phyloP scores from a whole-genome alignment of 2,113 vertebrate species.

The Pelvicachromis taeniatus region DNA sequence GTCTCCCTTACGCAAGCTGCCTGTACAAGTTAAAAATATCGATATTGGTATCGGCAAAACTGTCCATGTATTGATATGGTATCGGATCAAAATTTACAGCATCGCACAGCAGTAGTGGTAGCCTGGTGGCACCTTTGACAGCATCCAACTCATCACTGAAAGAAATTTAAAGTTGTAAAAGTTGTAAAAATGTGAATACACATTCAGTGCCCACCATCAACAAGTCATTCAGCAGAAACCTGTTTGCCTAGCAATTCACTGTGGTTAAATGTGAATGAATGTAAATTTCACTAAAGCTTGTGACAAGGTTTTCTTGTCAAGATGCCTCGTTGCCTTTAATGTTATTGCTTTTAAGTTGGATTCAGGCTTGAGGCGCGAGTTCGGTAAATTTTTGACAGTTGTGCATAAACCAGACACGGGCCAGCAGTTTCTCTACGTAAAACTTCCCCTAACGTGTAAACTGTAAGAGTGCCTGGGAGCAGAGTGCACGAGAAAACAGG shows the following conservation, averaged over 20 bases:
- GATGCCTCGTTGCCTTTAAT: neutral
- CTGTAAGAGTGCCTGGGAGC: neutral
- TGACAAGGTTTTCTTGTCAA: neutral
- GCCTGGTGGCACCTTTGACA: neutral
- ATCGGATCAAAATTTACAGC: neutral
- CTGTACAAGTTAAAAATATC: neutral
- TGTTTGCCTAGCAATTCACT: neutral
- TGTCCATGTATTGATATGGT: neutral
- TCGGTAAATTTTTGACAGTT: neutral
- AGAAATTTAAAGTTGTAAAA: neutral
- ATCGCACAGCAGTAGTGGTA: neutral
- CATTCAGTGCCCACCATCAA: neutral
- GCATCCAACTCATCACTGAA: neutral
- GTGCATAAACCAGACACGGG: neutral
- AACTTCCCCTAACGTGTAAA: neutral
- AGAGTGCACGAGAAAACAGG: conserved; percentile 12
- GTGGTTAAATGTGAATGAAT: neutral
- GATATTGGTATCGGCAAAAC: neutral
- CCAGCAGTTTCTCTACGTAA: neutral
- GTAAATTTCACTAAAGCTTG: neutral
- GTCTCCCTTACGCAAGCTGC: neutral
- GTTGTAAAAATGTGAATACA: neutral
- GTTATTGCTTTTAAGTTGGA: neutral
- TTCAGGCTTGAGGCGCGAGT: neutral
- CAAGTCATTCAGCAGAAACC: neutral